phyloP scores from a whole-genome alignment of 2,113 vertebrate genomes.

The Pangasianodon hypophthalmus region DNA sequence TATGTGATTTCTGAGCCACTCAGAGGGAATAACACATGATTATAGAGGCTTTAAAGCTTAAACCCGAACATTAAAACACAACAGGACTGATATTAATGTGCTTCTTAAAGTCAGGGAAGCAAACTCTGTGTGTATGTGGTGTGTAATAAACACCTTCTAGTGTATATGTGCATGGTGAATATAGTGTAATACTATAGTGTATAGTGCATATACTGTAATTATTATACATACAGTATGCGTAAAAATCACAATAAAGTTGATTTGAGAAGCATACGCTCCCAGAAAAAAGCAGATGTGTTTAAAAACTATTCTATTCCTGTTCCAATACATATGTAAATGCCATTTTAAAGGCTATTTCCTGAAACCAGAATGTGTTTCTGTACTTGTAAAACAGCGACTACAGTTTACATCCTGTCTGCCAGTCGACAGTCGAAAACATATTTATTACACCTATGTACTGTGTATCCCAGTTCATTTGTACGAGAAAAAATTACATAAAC shows the following conservation, averaged over 20 bases:
- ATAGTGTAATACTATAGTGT: neutral
- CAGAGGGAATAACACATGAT: slow-evolving; percentile 59
- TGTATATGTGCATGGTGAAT: neutral
- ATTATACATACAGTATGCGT: neutral
- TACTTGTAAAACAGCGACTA: no score
- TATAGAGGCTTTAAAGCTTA: slow-evolving; percentile 50
- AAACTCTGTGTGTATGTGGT: neutral
- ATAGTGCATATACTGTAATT: neutral
- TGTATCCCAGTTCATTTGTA: neutral
- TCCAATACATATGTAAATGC: neutral
- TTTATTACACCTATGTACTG: no score
- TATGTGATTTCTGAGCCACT: slow-evolving; percentile 55
- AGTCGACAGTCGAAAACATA: no score
- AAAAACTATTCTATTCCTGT: no score
- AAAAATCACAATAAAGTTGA: neutral
- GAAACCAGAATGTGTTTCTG: neutral
- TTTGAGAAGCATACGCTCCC: no score
- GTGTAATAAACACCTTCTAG: neutral
- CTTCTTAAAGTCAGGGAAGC: slow-evolving; percentile 45
- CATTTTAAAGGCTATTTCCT: neutral
- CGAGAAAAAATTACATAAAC: neutral
- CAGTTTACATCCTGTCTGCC: neutral
- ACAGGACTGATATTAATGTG: slow-evolving; percentile 48
- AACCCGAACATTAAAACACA: slow-evolving; percentile 49
- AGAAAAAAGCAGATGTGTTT: no score